Evolutionary conservation across 2,888 invertebrate genomes (phyloP), one percentile per base, ranked within the genome.

Genomic region (Phania funesta): DNA sequence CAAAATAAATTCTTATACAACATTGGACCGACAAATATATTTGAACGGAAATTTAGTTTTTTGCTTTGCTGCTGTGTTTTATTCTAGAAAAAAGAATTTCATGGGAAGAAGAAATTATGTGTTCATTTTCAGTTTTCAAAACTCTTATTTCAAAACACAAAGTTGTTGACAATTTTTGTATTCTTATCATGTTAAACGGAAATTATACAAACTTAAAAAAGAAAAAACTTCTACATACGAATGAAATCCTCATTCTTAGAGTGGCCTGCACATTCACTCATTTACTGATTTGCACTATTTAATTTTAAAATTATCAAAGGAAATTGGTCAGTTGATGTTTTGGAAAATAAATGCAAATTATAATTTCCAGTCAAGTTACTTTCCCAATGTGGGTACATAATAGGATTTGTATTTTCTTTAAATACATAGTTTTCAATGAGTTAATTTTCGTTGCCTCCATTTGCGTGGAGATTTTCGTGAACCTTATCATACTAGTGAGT

Each of bases 201-300:
- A 80, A 80, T 80, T 80, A 68, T 75, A 32, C 70, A 80, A 75
- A 80, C 68, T 75, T 75, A 20, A n/a, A 29, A 64, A 50, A 77
- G n/a, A 62, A 52, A 32, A 22, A 29, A 24, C n/a, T 22, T 32
- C 32, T 22, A 32, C 54, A 48, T 6, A 56, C 20, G 32, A 29
- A 56, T 5, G 11, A 20, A 41, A 8, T 24, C 13, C 24, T 16
- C 13, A 29, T 44, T 29, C 32, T 22, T 9, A 32, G 20, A 16
- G 16, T 32, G 32, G 20, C 32, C 5, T 48, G n/a, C 4, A 46
- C 22, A 70, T 16, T 22, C 44, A 60, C 3, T 32, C 44, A 64
- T 35, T 18, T 24, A 6, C 52, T 70, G 41, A 54, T 77, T 68
- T 62, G 22, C 20, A 62, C 68, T 20, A 62, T 70, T 68, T 77